phyloP scores from a whole-genome alignment of 2,113 vertebrate genomes.

The Passer montanus region DNA sequence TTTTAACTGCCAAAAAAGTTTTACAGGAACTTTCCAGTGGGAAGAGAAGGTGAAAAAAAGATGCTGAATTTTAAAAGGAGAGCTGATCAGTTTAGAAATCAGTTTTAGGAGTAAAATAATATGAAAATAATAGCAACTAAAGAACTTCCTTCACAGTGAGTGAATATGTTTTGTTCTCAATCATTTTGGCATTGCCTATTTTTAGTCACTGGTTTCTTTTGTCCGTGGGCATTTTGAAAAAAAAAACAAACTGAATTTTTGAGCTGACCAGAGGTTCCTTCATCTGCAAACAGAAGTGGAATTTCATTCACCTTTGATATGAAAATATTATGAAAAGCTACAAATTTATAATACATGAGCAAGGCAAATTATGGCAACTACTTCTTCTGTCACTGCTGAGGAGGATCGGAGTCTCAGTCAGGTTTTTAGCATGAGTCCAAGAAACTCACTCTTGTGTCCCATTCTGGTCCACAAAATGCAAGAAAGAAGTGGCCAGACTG shows the following conservation, averaged over 20 bases:
- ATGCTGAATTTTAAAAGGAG: background rate
- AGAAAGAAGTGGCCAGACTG: accelerated
- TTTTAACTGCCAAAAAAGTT: background rate
- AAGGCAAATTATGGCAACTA: background rate
- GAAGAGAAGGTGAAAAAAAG: background rate
- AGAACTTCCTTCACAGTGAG: background rate
- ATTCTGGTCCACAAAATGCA: background rate
- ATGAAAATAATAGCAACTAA: background rate
- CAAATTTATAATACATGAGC: background rate
- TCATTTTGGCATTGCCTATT: background rate
- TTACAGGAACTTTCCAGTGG: background rate
- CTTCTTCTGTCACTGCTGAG: background rate
- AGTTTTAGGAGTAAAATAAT: background rate
- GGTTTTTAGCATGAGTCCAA: background rate
- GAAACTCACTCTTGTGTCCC: background rate
- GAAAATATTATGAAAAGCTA: background rate
- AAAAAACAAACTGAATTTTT: background rate
- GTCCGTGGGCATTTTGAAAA: background rate
- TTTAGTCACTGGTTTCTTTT: background rate
- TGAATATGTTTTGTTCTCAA: background rate
- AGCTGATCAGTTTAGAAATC: background rate
- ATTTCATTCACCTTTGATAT: background rate
- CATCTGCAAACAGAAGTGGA: background rate
- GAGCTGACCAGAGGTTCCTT: background rate
- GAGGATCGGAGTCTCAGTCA: background rate